Evolutionary conservation across 2,797 vertebrate genomes (phyloP).

Genomic region (Lophotriccus pileatus): DNA sequence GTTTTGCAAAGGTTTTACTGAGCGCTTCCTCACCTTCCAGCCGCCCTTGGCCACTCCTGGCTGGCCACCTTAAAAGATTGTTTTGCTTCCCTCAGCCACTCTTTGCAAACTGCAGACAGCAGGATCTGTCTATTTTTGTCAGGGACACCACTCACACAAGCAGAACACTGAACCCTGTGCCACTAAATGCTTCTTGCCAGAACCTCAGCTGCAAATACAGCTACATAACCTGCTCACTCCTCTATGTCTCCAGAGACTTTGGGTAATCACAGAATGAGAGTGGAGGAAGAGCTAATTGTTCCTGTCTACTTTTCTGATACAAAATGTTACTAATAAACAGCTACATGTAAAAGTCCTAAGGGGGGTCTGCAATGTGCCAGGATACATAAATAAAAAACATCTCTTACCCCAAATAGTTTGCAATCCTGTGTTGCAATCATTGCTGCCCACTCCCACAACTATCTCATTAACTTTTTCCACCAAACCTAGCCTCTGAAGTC

Average conservation of each 20-base stretch:
- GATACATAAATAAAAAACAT: neutral
- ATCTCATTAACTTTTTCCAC: neutral
- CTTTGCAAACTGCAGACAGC: neutral
- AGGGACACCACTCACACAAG: neutral
- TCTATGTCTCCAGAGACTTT: neutral
- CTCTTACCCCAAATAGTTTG: neutral
- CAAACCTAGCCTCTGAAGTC: neutral
- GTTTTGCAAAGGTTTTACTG: slow-evolving; percentile 4
- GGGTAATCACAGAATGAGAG: neutral
- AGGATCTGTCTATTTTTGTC: slow-evolving; percentile 9
- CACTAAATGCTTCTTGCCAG: neutral
- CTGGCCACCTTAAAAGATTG: neutral
- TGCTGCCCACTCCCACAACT: neutral
- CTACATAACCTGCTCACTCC: neutral
- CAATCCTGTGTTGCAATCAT: neutral
- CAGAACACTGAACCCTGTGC: neutral
- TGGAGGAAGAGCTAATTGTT: neutral
- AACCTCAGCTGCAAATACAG: neutral
- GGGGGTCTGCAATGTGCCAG: neutral
- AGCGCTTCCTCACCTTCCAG: neutral
- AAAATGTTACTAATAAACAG: neutral
- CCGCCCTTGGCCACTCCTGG: neutral
- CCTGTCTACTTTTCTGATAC: neutral
- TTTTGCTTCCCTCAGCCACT: slow-evolving; percentile 9
- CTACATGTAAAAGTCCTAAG: neutral